These are phyloP conservation scores for Parus major DNA, from an alignment of 2,113 vertebrate species.

Conservation along the genomic window DNA sequence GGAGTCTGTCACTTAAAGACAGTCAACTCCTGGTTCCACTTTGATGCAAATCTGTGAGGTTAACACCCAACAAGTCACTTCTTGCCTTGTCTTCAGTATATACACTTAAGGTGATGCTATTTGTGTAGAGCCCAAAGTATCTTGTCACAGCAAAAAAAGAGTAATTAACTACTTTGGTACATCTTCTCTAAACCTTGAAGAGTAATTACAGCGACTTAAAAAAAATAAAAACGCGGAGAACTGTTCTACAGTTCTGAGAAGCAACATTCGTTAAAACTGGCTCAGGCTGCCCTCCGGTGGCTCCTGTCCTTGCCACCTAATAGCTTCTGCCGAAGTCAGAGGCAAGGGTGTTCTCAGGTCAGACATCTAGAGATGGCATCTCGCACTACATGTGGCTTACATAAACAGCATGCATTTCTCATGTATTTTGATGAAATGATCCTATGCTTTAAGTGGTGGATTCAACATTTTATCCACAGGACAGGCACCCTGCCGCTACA, in stretches of 20 bases:
- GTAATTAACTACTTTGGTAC: background rate
- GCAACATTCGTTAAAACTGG: background rate
- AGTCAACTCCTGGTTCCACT: background rate
- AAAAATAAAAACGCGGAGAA: background rate
- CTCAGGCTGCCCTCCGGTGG: conserved; percentile 2
- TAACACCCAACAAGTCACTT: background rate
- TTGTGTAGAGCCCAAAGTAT: background rate
- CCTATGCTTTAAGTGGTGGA: background rate
- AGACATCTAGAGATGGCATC: background rate
- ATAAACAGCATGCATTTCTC: background rate
- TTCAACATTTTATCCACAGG: background rate
- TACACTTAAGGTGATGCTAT: background rate
- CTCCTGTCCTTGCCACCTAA: background rate
- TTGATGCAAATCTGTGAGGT: background rate
- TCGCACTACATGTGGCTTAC: fast-evolving
- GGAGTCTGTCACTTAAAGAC: background rate
- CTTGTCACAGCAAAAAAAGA: background rate
- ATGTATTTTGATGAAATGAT: background rate
- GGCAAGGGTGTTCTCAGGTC: background rate
- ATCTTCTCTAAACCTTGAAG: background rate
- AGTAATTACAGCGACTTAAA: background rate
- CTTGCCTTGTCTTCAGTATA: background rate
- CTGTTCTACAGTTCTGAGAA: background rate
- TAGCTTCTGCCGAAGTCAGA: fast-evolving
- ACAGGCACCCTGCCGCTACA: background rate